These are phyloP conservation scores for Pseudococcus longispinus DNA, from an alignment of 2,888 invertebrate genomes.

Conservation along the genomic window DNA sequence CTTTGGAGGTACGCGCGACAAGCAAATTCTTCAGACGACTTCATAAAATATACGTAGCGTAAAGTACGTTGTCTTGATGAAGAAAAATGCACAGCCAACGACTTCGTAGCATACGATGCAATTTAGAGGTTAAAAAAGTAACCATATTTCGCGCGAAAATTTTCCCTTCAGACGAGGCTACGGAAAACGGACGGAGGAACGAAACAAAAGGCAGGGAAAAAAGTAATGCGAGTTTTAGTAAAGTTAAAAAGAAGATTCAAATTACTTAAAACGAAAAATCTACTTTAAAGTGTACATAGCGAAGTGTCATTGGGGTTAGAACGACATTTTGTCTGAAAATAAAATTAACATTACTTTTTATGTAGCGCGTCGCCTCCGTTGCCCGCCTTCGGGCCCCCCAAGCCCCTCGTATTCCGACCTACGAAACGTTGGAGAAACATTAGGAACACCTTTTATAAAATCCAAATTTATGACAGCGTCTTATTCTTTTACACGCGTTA, in stretches of 20 bases:
- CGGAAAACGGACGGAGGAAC: neutral
- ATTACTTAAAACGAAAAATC: slow-evolving; percentile 55
- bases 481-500: slow-evolving; percentile 57
- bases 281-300: slow-evolving; percentile 50
- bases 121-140: neutral
- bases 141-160: neutral
- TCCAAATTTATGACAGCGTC: slow-evolving; percentile 57
- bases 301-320: slow-evolving; percentile 56
- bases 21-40: neutral
- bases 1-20: neutral
- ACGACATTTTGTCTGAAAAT: slow-evolving; percentile 57
- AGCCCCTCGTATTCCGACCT: neutral
- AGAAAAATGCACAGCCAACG: too few species aligned
- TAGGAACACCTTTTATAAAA: slow-evolving; percentile 56
- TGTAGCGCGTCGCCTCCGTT: slow-evolving; percentile 16
- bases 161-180: neutral
- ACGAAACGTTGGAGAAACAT: slow-evolving; percentile 49
- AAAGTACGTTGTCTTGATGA: too few species aligned
- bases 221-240: slow-evolving; percentile 48
- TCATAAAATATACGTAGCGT: too few species aligned
- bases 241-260: slow-evolving; percentile 53
- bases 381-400: neutral
- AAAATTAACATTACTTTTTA: slow-evolving; percentile 56
- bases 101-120: neutral
- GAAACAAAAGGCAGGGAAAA: slow-evolving; percentile 23